These are phyloP conservation scores for Centropus bengalensis DNA, from an alignment of 2,113 vertebrate genomes.

Conservation along the genomic window DNA sequence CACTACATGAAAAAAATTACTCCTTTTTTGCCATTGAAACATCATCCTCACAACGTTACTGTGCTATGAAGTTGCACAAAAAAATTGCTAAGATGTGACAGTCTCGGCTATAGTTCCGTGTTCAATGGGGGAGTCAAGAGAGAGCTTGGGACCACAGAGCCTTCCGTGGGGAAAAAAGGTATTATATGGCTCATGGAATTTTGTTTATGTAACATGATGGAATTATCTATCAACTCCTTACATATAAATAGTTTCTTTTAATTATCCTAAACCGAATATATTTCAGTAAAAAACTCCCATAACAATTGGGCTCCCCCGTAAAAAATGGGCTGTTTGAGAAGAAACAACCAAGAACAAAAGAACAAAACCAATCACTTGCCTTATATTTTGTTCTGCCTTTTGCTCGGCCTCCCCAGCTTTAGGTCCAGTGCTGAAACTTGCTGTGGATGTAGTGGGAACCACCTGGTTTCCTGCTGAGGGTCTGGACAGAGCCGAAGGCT, in stretches of 20 bases:
- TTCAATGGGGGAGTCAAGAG: background rate
- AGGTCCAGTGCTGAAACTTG: background rate
- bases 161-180: background rate
- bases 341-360: background rate
- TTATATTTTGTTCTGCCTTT: background rate
- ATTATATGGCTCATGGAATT: background rate
- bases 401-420: background rate
- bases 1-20: background rate
- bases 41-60: background rate
- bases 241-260: background rate
- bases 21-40: background rate
- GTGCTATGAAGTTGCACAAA: background rate
- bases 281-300: too few relatives aligned
- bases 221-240: background rate
- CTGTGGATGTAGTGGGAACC: rapidly evolving
- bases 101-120: background rate
- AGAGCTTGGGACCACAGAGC: background rate
- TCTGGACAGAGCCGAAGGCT: background rate
- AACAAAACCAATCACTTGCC: background rate
- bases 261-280: background rate
- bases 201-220: background rate
- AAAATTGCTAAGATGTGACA: background rate
- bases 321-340: background rate
- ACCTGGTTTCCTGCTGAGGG: background rate
- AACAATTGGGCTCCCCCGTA: background rate